Conservation (phyloP, 2,113 vertebrate genomes). For the Puma concolor region DNA sequence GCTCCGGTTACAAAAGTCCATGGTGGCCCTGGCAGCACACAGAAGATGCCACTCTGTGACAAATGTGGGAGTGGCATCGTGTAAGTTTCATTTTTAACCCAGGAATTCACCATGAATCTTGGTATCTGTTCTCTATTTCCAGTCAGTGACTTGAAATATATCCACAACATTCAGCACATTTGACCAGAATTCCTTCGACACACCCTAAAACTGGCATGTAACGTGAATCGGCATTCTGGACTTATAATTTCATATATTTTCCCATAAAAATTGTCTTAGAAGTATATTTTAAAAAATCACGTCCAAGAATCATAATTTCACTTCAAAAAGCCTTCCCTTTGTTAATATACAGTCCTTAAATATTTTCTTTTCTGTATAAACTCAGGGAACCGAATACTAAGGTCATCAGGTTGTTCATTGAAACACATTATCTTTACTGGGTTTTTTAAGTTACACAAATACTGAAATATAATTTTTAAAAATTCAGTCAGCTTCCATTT, state of each 20-base stretch:
- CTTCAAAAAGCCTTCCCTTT: not conserved
- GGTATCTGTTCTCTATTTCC: not conserved
- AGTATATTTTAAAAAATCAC: not conserved
- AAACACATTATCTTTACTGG: not conserved
- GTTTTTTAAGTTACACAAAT: not conserved
- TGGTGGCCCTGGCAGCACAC: conserved; percentile 87
- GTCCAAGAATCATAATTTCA: not conserved
- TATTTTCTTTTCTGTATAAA: not conserved
- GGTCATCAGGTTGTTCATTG: not conserved
- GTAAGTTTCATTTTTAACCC: conserved; percentile 86
- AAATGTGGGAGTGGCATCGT: conserved; percentile 97
- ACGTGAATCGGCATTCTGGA: not conserved
- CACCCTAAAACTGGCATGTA: not conserved
- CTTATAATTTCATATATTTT: not conserved
- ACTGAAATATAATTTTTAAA: not conserved
- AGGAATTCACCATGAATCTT: not conserved
- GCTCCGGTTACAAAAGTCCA: conserved; percentile 91
- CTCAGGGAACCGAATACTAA: not conserved
- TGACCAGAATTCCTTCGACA: not conserved
- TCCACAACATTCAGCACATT: not conserved
- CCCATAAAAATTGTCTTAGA: not conserved
- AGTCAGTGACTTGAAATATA: not conserved
- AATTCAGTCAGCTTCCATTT: not conserved
- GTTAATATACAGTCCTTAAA: not conserved
- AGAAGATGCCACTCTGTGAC: conserved; percentile 96